Evolutionary conservation across 2,113 vertebrate species (phyloP), one percentile per base, ranked within the genome.

Genomic region (Aegithalos caudatus): DNA sequence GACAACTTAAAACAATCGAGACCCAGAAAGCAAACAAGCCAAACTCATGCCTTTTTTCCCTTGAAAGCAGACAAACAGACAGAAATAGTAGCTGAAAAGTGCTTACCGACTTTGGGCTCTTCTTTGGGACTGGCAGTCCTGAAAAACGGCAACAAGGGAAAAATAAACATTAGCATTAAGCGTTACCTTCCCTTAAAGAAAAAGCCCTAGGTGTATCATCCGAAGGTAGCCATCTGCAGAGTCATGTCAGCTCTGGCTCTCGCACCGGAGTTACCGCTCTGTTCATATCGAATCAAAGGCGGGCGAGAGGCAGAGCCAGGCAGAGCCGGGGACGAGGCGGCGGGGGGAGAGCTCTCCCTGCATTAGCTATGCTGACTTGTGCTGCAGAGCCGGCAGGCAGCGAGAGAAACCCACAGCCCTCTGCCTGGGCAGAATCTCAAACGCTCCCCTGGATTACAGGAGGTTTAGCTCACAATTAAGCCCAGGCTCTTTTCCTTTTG

Each of bases 81-180:
- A 96, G 62, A 95, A 87, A 91, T 94, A 98, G 96, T 80, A 98
- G 84, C 94, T 93, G 94, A 91, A 96, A 90, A 97, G 95, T 97
- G 98, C 99, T 99, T 98, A 99, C 99, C 99, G 99, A 99, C 98
- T 99, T 99, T 80, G 99, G 99, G 98, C 99, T 99, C 98, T 99
- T 99, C 98, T 99, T 99, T 94, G 99, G 98, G 97, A 99, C 98
- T 53, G 98, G 99, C 98, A 99, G 98, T 98, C 99, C 99, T 99
- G 98, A 95, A 97, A 98, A 98, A 98, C 83, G 98, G 98, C 98
- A 98, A 98, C 98, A 99, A 97, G 94, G 98, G 96, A 94, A 90
- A 97, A 95, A 98, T 95, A 97, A 98, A 97, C 97, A 98, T 98
- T 98, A 98, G 98, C 96, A 91, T 91, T 73, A 96, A 98, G 96